Evolutionary conservation across 2,797 vertebrate species (phyloP), one percentile per base, ranked within the genome.

Genomic region (Mycteria americana): DNA sequence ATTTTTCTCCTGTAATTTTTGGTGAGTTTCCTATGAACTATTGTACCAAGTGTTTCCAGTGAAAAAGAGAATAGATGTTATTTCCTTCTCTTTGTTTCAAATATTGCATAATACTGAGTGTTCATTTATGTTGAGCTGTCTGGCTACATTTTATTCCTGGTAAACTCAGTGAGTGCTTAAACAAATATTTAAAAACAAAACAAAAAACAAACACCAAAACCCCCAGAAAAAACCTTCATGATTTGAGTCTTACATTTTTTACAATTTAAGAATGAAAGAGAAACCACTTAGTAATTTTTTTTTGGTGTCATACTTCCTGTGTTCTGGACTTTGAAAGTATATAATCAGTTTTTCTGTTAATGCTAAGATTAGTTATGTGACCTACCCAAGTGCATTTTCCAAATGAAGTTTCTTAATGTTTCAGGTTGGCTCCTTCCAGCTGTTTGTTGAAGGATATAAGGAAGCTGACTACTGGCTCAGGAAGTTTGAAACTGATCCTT

Each of bases 401-500:
- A 95, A 97, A 90, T 69, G 2, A 54, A 41, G 24, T 72, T 97
- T 93, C 86, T 96, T 97, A 81, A 90, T 96, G 78, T 97, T 97
- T 35, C 93, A 99, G 99, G 98, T 99, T 97, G 99, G 99, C 94
- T 99, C 99, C 19, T 99, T 99, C 94, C 99, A 99, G 98, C 98
- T 99, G 51, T 99, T 99, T 95, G 99, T 99, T 95, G 99, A 99
- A 96, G 99, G 98, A 35, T 99, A 99, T 96, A 99, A 99, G 82
- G 99, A 99, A 96, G 99, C 99, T 31, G 99, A 99, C 94, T 98
- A 98, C 97, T 99, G 99, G 99, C 98, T 99, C 97, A 98, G 99
- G 89, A 99, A 98, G 97, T 99, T 99, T 97, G 99, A 99, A 97
- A 99, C 99, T 2, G 99, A 99, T 51, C 99, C 99, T 88, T 98